phyloP scores from a whole-genome alignment of 2,888 invertebrate genomes.

The Mythimna albipuncta region DNA sequence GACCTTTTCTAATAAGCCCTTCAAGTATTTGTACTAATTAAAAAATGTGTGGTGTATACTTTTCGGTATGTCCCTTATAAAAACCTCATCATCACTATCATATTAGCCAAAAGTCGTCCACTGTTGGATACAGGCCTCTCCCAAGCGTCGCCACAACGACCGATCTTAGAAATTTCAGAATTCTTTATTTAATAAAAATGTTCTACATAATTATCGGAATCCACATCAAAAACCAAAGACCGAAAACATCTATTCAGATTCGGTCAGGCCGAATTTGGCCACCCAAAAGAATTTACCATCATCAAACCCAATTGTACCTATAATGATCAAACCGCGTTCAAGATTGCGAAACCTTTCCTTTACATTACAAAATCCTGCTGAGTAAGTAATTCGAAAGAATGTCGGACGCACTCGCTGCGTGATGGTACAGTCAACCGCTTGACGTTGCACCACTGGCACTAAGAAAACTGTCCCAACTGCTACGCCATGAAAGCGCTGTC shows the following conservation, averaged over 20 bases:
- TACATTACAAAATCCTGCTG: slow-evolving; percentile 53
- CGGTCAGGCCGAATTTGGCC: neutral
- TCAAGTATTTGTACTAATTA: too few species aligned
- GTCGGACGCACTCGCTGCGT: slow-evolving; percentile 74
- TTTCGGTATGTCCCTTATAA: neutral
- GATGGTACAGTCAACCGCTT: slow-evolving; percentile 40
- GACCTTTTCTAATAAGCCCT: too few species aligned
- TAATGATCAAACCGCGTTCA: slow-evolving; percentile 33
- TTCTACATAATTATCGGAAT: neutral
- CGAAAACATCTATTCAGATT: neutral
- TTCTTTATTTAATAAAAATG: too few species aligned
- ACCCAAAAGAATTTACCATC: neutral
- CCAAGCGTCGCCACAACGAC: too few species aligned
- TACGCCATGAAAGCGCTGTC: neutral
- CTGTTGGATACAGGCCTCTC: too few species aligned
- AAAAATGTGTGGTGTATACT: too few species aligned
- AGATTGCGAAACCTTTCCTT: slow-evolving; percentile 40
- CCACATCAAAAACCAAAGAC: neutral
- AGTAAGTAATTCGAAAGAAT: slow-evolving; percentile 76
- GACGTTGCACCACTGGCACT: neutral
- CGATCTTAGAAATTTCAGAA: neutral
- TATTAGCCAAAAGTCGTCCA: too few species aligned
- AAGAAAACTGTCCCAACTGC: neutral
- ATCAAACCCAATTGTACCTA: slow-evolving; percentile 19
- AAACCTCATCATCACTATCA: neutral